Percentiles rank a stretch among this genome's conserved stretches.
Conservation (phyloP, 2,888 invertebrate genomes). For the Drosophila meridionalis region DNA sequence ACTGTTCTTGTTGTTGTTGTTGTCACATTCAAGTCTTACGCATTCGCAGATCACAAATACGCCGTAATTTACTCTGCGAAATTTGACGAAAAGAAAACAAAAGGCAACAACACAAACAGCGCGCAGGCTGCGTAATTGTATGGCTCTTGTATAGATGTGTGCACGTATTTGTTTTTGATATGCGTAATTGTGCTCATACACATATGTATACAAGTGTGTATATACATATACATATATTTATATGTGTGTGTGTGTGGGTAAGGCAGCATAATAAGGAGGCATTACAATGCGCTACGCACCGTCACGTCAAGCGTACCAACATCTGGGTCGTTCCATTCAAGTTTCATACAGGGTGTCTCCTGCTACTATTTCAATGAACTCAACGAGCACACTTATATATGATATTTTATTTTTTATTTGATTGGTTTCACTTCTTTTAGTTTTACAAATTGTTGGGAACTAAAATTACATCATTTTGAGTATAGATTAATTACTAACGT, state of each 20-base stretch:
- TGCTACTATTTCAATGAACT: not conserved
- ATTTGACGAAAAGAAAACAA: slow-evolving; percentile 18
- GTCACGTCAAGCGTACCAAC: slow-evolving; percentile 66
- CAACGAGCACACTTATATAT: not conserved
- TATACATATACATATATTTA: not conserved
- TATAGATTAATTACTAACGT: no score
- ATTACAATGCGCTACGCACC: slow-evolving; percentile 53
- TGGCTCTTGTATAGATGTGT: slow-evolving; percentile 44
- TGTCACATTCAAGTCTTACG: slow-evolving; percentile 1
- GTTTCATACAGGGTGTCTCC: slow-evolving; percentile 56
- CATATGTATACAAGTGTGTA: not conserved
- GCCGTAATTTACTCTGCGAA: slow-evolving; percentile 1
- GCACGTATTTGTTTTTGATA: slow-evolving; percentile 42
- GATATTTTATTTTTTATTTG: not conserved
- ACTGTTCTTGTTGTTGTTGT: not conserved
- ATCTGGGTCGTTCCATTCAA: slow-evolving; percentile 36
- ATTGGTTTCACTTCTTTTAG: no score
- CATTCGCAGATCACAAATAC: not conserved
- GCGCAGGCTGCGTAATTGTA: slow-evolving; percentile 60
- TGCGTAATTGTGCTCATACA: slow-evolving; percentile 54
- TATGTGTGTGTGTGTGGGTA: not conserved
- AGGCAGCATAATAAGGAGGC: slow-evolving; percentile 20
- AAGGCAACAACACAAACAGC: slow-evolving; percentile 52
- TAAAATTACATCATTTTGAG: no score
- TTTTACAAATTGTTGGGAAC: no score